Conservation (phyloP, 2,113 vertebrate species). For the Pterocles burchelli region DNA sequence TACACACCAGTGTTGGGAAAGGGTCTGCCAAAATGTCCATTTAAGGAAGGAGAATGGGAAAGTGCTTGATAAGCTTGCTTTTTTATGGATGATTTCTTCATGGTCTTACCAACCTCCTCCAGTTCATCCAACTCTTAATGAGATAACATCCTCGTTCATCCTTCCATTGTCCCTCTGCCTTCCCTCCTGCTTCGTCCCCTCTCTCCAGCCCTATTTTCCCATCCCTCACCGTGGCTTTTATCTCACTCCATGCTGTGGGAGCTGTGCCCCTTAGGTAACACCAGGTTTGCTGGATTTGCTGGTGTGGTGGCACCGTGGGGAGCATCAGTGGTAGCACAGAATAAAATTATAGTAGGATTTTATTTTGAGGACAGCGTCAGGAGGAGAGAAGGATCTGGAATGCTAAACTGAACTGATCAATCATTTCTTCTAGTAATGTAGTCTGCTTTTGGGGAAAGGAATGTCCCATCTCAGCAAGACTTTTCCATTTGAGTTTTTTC, state of each 20-base stretch:
- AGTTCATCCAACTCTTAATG: background rate
- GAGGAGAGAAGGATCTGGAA: background rate
- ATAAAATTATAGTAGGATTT: too few relatives aligned
- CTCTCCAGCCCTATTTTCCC: background rate
- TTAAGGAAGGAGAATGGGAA: background rate
- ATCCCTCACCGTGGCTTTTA: background rate
- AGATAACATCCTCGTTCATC: background rate
- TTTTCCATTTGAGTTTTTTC: background rate
- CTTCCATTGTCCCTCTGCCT: background rate
- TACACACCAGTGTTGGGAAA: background rate
- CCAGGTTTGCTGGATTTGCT: background rate
- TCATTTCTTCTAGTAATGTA: background rate
- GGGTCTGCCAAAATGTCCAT: background rate
- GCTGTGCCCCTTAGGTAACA: background rate
- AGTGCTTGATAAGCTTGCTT: background rate
- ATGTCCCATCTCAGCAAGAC: background rate
- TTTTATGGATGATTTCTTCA: slow-evolving; percentile 30
- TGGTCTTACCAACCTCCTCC: background rate
- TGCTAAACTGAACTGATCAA: background rate
- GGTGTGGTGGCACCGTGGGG: background rate
- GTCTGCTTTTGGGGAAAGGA: background rate
- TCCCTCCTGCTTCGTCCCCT: background rate
- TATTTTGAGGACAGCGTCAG: background rate
- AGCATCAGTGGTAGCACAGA: background rate
- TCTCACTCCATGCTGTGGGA: background rate